Percentiles rank a stretch among this genome's conserved stretches.
phyloP scores from a whole-genome alignment of 2,888 invertebrate genomes.

The Amiota communis region DNA sequence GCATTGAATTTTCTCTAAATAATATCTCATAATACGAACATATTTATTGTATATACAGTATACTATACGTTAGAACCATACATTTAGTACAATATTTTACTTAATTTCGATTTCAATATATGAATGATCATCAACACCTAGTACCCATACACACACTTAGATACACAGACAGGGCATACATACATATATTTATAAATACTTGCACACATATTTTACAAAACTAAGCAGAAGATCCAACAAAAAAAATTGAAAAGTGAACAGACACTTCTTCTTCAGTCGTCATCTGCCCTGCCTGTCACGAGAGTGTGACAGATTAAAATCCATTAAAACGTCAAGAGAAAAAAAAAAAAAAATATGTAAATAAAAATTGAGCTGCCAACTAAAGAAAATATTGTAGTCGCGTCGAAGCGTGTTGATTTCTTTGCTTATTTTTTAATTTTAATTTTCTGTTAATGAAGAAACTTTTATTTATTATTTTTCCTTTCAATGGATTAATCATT shows the following conservation, averaged over 20 bases:
- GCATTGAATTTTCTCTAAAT: conserved; percentile 7
- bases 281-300: conserved; percentile 37
- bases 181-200: conserved; percentile 17
- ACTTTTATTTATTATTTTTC: not conserved
- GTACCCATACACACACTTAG: too few species aligned
- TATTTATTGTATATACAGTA: not conserved
- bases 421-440: not conserved
- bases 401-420: not conserved
- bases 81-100: conserved; percentile 21
- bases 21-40: conserved; percentile 5
- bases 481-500: not conserved
- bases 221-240: not conserved
- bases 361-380: conserved; percentile 27
- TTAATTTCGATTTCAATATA: conserved; percentile 29
- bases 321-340: conserved; percentile 68
- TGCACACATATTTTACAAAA: conserved; percentile 5
- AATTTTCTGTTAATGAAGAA: not conserved
- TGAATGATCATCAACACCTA: not conserved
- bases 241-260: conserved; percentile 6
- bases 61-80: not conserved
- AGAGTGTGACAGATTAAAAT: conserved; percentile 70
- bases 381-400: conserved; percentile 7
- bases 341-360: conserved; percentile 30
- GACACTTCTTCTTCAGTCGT: conserved; percentile 39
- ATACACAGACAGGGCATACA: not conserved